Evolutionary conservation across 2,113 vertebrate genomes (phyloP).

Genomic region (Osmerus eperlanus): DNA sequence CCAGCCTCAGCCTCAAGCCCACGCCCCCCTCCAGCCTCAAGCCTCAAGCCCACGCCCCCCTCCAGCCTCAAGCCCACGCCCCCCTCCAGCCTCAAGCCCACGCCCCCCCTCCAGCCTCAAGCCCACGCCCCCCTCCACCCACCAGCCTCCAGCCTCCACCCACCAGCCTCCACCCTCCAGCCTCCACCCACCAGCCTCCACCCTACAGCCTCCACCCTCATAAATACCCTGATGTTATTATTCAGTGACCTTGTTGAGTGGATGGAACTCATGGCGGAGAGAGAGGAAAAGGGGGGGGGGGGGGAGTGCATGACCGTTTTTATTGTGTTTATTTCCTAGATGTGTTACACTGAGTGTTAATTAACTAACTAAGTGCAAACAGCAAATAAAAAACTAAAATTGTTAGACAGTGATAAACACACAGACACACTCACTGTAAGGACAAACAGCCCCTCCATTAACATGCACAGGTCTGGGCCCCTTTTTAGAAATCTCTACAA

Average conservation of each 20-base stretch:
- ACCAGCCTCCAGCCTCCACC: neutral
- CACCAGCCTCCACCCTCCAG: constrained; percentile 23
- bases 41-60: too few relatives aligned
- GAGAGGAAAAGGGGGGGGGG: constrained; percentile 13
- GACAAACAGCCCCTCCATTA: constrained; percentile 59
- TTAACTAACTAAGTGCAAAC: constrained; percentile 41
- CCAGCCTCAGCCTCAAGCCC: too few relatives aligned
- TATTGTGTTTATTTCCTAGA: constrained; percentile 39
- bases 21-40: too few relatives aligned
- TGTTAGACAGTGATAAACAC: constrained; percentile 15
- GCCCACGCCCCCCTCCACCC: too few relatives aligned
- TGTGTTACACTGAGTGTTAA: constrained; percentile 37
- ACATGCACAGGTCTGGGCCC: constrained; percentile 24
- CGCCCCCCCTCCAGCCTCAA: constrained; percentile 45
- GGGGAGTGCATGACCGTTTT: neutral
- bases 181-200: too few relatives aligned
- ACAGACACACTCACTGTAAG: constrained; percentile 39
- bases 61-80: too few relatives aligned
- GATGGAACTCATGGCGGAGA: constrained; percentile 45
- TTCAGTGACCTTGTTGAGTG: constrained; percentile 48
- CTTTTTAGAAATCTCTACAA: constrained; percentile 51
- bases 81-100: constrained; percentile 43
- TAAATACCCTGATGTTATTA: constrained; percentile 61
- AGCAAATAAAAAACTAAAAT: constrained; percentile 11
- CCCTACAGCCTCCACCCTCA: constrained; percentile 52